Evolutionary conservation across 2,113 vertebrate species (phyloP).

Genomic region (Corythoichthys haematopterus): DNA sequence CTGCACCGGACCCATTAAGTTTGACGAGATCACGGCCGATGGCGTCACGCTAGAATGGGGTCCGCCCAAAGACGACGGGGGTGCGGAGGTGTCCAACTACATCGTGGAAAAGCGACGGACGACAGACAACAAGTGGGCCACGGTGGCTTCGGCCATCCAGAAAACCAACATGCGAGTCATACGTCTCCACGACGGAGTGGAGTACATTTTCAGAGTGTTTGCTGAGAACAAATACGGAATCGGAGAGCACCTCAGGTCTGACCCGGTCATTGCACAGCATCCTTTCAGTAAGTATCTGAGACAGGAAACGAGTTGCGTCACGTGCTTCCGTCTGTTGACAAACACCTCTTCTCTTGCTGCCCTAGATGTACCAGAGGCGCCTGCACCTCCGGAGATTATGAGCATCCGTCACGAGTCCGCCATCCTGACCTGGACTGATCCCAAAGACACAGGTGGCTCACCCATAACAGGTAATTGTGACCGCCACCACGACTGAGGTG

Average conservation of each 20-base stretch:
- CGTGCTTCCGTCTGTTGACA: background rate
- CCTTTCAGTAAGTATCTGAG: conserved; percentile 85
- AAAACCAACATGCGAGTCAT: conserved; percentile 93
- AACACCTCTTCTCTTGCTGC: background rate
- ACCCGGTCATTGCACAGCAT: conserved; percentile 88
- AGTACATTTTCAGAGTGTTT: conserved; percentile 93
- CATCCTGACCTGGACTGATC: conserved; percentile 87
- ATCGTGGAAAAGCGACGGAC: conserved; percentile 93
- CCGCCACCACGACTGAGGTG: background rate
- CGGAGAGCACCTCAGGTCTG: conserved; percentile 90
- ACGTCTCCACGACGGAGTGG: conserved; percentile 88
- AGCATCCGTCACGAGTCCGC: conserved; percentile 87
- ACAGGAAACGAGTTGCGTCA: too few species aligned
- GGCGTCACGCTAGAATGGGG: conserved; percentile 91
- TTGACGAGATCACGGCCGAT: conserved; percentile 95
- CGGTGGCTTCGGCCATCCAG: conserved; percentile 92
- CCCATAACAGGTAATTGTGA: conserved; percentile 87
- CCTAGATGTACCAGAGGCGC: conserved; percentile 92
- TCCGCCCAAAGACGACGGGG: conserved; percentile 90
- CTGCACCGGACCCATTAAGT: conserved; percentile 89
- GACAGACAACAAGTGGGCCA: conserved; percentile 92
- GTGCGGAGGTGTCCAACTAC: conserved; percentile 95
- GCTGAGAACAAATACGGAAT: conserved; percentile 98
- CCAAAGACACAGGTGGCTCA: conserved; percentile 89
- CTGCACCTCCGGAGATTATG: conserved; percentile 85